Evolutionary conservation across 2,113 vertebrate species (phyloP).

Genomic region (Nothoprocta perdicaria): DNA sequence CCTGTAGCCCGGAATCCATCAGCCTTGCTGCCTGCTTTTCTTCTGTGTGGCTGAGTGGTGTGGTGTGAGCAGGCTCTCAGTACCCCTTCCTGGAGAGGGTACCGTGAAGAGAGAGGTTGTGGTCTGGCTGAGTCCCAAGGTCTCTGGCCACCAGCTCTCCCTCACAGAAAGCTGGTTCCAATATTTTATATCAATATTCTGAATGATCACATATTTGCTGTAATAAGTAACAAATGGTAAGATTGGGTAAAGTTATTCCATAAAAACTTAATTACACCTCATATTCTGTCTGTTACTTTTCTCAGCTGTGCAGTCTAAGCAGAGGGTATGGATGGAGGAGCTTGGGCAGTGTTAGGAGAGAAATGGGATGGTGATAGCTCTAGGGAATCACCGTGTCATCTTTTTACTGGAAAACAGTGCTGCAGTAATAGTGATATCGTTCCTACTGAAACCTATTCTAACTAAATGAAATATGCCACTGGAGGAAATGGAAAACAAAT

Average conservation of each 20-base stretch:
- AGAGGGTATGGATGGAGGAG: not conserved
- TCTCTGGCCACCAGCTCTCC: not conserved
- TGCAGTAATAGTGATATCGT: conserved; percentile 9
- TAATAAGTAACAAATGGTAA: not conserved
- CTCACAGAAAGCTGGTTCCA: not conserved
- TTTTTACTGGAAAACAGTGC: conserved; percentile 14
- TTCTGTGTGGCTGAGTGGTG: not conserved
- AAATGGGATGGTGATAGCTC: not conserved
- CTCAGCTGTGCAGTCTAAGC: not conserved
- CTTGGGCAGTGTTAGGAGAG: not conserved
- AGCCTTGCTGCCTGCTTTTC: not conserved
- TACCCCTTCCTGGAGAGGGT: not conserved
- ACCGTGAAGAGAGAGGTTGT: not conserved
- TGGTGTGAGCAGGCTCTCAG: not conserved
- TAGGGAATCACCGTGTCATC: conserved; percentile 3
- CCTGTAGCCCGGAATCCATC: not conserved
- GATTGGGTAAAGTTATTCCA: not conserved
- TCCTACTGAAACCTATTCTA: conserved; percentile 49
- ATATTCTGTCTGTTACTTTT: not conserved
- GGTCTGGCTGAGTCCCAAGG: not conserved
- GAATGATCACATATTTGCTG: not conserved
- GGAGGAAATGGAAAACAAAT: conserved; percentile 33
- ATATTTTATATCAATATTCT: not conserved
- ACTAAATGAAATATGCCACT: conserved; percentile 39
- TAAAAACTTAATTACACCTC: not conserved